Evolutionary conservation across 2,797 vertebrate species (phyloP), one percentile per base, ranked within the genome.

Genomic region (Phalloptychus januarius): DNA sequence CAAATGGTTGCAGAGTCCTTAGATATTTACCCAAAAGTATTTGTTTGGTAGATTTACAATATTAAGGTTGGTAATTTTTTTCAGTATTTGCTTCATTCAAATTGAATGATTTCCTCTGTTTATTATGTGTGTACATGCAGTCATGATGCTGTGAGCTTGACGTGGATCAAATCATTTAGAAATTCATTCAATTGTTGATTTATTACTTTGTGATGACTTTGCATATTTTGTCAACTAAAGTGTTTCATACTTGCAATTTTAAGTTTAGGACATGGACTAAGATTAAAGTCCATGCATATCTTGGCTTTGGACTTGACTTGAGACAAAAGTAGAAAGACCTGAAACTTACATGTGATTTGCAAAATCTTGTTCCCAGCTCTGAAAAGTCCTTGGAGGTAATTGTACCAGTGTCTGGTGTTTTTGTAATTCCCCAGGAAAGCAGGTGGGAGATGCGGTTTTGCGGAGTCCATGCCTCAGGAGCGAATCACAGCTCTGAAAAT

Each of bases 381-480:
- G 33, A 8, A 65, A 65, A 65, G 12, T 65, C 61, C 33, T 20
- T 20, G 18, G 7, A 23, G 15, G 16, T 23, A 12, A 11, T 16
- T 63, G 7, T 18, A 18, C 20, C 13, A 45, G 2, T 38, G 31
- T 56, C 13, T 8, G 20, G 50, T 0, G 16, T 42, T 31, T 42
- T 56, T 7, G 16, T 12, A 1, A 2, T 63, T 58, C 76, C 77
- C 0, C 89, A 99, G 98, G 94, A 99, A 98, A 83, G 96, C 97
- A 72, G 97, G 98, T 0, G 95, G 96, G 0, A 97, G 96, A 86
- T 98, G 96, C 3, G 98, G 98, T 80, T 99, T 98, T 33, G 98
- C 97, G 0, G 98, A 99, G 85, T 98, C 97, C 0, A 91, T 99
- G 88, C 95, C 95, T 12, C 95, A 95, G 80, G 95, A 97, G 42